These are phyloP conservation scores for Mesoligia furuncula DNA, from an alignment of 2,888 invertebrate species.

Conservation along the genomic window DNA sequence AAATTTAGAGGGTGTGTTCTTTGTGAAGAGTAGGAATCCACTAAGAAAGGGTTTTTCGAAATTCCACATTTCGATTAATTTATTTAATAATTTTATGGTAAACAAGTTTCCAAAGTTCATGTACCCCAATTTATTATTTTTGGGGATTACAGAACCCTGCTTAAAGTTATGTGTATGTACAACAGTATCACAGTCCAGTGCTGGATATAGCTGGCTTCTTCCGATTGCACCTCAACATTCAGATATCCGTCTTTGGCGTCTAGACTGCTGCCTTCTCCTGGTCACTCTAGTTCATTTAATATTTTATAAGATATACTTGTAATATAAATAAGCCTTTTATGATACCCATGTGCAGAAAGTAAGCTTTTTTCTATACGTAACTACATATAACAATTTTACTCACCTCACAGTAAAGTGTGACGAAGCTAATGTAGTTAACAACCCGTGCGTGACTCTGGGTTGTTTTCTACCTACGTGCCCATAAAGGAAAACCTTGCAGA, in stretches of 20 bases:
- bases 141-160: neutral
- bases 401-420: conserved; percentile 10
- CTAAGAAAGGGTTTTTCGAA: too few relatives aligned
- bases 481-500: neutral
- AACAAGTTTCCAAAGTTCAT: neutral
- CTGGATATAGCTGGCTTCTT: neutral
- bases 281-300: neutral
- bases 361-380: neutral
- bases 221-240: neutral
- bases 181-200: neutral
- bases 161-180: neutral
- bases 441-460: neutral
- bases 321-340: too few relatives aligned
- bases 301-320: neutral
- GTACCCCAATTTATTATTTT: neutral
- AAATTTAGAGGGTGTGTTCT: too few relatives aligned
- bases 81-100: neutral
- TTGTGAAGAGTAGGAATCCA: too few relatives aligned
- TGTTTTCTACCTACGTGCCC: neutral
- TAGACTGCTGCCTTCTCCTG: neutral
- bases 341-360: neutral
- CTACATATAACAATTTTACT: conserved; percentile 6
- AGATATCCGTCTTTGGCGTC: too few relatives aligned
- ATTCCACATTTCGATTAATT: too few relatives aligned
- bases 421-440: neutral